A percentile compares a stretch with the other conserved stretches of the same genome.
Evolutionary conservation across 2,888 invertebrate genomes (phyloP).

Genomic region (Lypha dubia): DNA sequence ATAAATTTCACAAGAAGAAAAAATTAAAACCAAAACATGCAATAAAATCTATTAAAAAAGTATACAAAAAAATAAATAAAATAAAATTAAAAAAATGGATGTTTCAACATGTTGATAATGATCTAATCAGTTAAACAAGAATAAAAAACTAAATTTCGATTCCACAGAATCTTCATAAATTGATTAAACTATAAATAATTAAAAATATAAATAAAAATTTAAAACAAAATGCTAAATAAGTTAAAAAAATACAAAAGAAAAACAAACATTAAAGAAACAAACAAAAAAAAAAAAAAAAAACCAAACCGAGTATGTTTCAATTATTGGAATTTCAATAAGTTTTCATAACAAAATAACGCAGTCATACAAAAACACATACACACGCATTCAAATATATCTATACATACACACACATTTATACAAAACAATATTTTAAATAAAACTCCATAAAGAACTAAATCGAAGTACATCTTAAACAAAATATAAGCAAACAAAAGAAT

Average conservation of each 20-base stretch:
- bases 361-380: slow-evolving; percentile 20
- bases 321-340: slow-evolving; percentile 72
- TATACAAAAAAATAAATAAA: slow-evolving; percentile 39
- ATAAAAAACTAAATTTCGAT: slow-evolving; percentile 42
- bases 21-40: slow-evolving; percentile 17
- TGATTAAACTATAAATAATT: slow-evolving; percentile 64
- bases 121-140: slow-evolving; percentile 51
- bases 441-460: slow-evolving; percentile 27
- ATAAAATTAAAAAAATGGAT: slow-evolving; percentile 47
- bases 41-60: slow-evolving; percentile 24
- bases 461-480: slow-evolving; percentile 31
- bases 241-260: slow-evolving; percentile 15
- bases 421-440: slow-evolving; percentile 14
- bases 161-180: slow-evolving; percentile 50
- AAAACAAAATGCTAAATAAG: slow-evolving; percentile 47
- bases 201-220: slow-evolving; percentile 27
- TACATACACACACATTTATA: not conserved
- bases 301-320: slow-evolving; percentile 69
- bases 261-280: not conserved
- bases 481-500: slow-evolving; percentile 23
- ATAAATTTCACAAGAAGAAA: slow-evolving; percentile 49
- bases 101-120: slow-evolving; percentile 54
- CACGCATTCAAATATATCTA: not conserved
- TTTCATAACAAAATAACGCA: slow-evolving; percentile 44
- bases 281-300: not conserved